Conservation (phyloP, 2,113 vertebrate species). For the Dinomys branickii region DNA sequence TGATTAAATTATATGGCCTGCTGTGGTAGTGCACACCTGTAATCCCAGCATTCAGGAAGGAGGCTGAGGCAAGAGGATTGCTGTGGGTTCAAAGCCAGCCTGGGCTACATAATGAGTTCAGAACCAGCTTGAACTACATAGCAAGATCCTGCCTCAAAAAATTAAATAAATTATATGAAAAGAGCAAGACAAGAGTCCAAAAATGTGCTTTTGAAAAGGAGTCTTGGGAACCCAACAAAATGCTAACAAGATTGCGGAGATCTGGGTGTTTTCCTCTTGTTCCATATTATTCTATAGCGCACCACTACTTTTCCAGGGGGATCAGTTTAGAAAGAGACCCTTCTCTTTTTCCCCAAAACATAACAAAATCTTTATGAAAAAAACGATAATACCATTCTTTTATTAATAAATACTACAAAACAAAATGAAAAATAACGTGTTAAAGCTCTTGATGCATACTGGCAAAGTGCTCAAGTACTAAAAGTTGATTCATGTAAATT, state of each 20-base stretch:
- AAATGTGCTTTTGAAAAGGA: neutral
- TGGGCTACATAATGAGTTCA: too few species aligned
- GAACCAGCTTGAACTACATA: too few species aligned
- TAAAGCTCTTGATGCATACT: neutral
- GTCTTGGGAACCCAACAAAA: neutral
- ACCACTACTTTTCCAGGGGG: neutral
- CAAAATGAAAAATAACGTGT: neutral
- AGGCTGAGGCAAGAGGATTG: neutral
- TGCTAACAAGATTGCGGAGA: neutral
- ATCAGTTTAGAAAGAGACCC: neutral
- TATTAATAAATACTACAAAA: conserved; percentile 1
- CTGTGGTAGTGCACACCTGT: neutral
- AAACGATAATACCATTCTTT: neutral
- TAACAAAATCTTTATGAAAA: neutral
- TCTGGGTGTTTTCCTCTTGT: neutral
- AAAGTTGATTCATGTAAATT: neutral
- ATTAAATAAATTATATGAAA: neutral
- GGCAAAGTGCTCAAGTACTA: neutral
- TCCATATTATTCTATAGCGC: neutral
- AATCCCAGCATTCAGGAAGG: neutral
- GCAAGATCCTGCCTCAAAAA: too few species aligned
- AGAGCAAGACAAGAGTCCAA: neutral
- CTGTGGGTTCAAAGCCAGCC: too few species aligned
- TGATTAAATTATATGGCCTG: neutral
- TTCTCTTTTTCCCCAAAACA: neutral